Conservation (phyloP, 2,113 vertebrate genomes). For the Macrotus californicus region DNA sequence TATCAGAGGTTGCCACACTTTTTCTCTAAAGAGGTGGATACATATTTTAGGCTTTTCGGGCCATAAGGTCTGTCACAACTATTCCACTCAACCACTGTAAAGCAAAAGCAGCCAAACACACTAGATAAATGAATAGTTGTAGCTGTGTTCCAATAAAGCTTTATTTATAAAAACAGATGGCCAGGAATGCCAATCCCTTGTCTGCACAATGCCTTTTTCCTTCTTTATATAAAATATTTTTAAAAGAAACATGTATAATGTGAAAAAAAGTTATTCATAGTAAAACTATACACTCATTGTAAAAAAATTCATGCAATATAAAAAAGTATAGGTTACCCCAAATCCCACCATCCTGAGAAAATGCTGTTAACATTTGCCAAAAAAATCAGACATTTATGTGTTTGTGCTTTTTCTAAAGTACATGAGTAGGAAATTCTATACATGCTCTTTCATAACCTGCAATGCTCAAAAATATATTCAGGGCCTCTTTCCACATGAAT, state of each 20-base stretch:
- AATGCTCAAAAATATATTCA: neutral
- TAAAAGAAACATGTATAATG: neutral
- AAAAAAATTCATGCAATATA: neutral
- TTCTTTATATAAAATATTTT: neutral
- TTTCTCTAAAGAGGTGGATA: neutral
- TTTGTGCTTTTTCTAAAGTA: neutral
- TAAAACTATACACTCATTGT: neutral
- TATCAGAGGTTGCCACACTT: neutral
- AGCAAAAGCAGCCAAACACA: neutral
- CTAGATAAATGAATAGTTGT: neutral
- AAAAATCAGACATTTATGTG: neutral
- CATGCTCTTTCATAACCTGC: neutral
- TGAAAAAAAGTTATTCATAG: neutral
- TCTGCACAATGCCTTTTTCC: neutral
- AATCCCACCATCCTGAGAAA: neutral
- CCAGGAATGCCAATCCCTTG: neutral
- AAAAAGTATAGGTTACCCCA: neutral
- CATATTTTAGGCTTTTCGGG: neutral
- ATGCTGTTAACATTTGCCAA: neutral
- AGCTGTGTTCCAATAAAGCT: neutral
- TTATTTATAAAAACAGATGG: slow-evolving; percentile 18
- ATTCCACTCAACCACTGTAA: neutral
- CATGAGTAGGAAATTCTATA: neutral
- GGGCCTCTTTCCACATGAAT: neutral
- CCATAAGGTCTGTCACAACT: neutral